Evolutionary conservation across 2,113 vertebrate genomes (phyloP).

Genomic region (Connochaetes taurinus): DNA sequence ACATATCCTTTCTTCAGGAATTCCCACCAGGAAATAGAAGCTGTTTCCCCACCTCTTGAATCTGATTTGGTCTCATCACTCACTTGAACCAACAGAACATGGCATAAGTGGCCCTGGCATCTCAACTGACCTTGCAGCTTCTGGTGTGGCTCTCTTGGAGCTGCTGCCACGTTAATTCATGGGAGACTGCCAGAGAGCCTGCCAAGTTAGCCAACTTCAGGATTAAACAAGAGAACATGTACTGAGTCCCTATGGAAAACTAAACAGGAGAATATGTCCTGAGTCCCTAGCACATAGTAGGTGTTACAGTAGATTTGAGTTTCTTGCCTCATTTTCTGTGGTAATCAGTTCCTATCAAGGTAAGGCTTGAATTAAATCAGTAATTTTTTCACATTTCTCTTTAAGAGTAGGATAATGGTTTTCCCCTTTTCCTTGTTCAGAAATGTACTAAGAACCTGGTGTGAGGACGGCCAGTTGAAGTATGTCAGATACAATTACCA

Average conservation of each 20-base stretch:
- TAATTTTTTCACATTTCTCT: neutral
- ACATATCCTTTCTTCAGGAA: neutral
- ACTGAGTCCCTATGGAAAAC: neutral
- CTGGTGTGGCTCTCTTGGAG: neutral
- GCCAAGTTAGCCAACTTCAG: neutral
- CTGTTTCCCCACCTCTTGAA: neutral
- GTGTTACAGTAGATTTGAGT: neutral
- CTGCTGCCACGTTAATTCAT: neutral
- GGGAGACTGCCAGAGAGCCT: neutral
- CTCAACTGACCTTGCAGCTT: neutral
- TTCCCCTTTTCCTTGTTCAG: slow-evolving; percentile 48
- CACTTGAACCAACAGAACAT: neutral
- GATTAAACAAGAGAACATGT: neutral
- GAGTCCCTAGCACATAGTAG: neutral
- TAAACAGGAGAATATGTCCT: neutral
- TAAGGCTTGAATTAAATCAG: slow-evolving; percentile 23
- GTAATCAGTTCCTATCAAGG: neutral
- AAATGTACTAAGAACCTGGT: slow-evolving; percentile 27
- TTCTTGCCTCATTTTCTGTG: neutral
- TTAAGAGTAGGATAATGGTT: slow-evolving; percentile 42
- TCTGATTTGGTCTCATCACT: neutral
- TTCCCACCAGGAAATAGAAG: neutral
- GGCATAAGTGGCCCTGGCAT: neutral
- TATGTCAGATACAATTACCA: slow-evolving; percentile 4
- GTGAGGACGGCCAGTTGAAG: slow-evolving; percentile 43